Evolutionary conservation across 1,140 invertebrate species (phyloP).

Genomic region (Nasonia longicornis): DNA sequence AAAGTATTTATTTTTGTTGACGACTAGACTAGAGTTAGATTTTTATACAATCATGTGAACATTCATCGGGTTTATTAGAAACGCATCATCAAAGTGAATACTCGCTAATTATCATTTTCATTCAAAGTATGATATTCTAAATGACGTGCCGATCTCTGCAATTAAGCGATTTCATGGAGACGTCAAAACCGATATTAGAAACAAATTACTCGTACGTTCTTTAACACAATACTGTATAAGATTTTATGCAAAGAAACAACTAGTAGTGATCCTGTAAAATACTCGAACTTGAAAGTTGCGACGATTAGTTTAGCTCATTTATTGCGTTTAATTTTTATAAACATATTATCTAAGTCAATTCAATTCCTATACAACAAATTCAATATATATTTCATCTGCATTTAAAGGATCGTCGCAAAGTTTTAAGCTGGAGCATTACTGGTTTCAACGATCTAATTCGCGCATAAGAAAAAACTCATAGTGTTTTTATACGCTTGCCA

Average conservation of each 20-base stretch:
- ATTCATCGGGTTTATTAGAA: not conserved
- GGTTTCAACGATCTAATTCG: constrained; percentile 14
- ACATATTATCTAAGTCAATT: not conserved
- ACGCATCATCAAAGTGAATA: constrained; percentile 3
- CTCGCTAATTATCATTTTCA: not conserved
- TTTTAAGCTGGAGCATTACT: constrained; percentile 15
- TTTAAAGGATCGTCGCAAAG: not conserved
- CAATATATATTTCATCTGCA: not conserved
- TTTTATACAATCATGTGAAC: not conserved
- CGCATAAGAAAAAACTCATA: not conserved
- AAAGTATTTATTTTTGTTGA: constrained; percentile 36
- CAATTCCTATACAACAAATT: not conserved
- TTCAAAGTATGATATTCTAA: not conserved
- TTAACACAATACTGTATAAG: constrained; percentile 23
- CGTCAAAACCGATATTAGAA: not conserved
- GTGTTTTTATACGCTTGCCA: constrained; percentile 34
- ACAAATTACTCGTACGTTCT: not conserved
- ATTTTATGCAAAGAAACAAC: not conserved
- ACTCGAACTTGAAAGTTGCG: not conserved
- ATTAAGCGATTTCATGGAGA: constrained; percentile 1
- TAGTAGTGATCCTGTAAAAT: not conserved
- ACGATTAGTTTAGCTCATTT: not conserved
- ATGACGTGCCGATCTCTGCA: constrained; percentile 28
- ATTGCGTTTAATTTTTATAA: constrained; percentile 24
- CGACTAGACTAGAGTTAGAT: constrained; percentile 7